Conservation (phyloP, 1,140 invertebrate species). For the Proctacanthus coquilletti region DNA sequence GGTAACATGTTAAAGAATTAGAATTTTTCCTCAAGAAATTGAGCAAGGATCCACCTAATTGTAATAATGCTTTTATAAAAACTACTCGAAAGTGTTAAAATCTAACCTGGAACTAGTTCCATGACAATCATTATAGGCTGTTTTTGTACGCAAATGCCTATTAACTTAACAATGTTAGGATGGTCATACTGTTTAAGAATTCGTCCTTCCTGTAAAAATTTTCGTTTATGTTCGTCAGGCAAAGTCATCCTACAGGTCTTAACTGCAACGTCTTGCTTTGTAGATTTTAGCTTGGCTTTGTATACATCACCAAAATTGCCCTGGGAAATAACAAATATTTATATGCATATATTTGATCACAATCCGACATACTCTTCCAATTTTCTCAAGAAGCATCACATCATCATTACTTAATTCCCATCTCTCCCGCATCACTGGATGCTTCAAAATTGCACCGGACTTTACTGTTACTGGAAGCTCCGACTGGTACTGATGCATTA, state of each 20-base stretch:
- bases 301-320: constrained; percentile 97
- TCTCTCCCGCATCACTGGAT: constrained; percentile 74
- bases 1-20: constrained; percentile 44
- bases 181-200: constrained; percentile 95
- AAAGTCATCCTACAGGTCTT: constrained; percentile 90
- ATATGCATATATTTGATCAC: not conserved
- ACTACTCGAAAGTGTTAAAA: too few species aligned
- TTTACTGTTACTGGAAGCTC: constrained; percentile 77
- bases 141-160: constrained; percentile 94
- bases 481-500: constrained; percentile 71
- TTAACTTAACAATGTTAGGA: constrained; percentile 90
- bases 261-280: constrained; percentile 77
- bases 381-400: constrained; percentile 82
- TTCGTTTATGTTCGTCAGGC: constrained; percentile 90
- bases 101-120: constrained; percentile 81
- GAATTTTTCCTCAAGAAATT: constrained; percentile 73
- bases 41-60: constrained; percentile 70
- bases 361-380: constrained; percentile 61
- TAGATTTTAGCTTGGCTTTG: constrained; percentile 69
- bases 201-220: constrained; percentile 88
- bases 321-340: constrained; percentile 32
- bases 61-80: constrained; percentile 3
- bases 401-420: constrained; percentile 97
- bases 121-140: constrained; percentile 99
- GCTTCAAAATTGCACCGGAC: constrained; percentile 76